Evolutionary conservation across 2,888 invertebrate species (phyloP).

Genomic region (Drosophila rubida): DNA sequence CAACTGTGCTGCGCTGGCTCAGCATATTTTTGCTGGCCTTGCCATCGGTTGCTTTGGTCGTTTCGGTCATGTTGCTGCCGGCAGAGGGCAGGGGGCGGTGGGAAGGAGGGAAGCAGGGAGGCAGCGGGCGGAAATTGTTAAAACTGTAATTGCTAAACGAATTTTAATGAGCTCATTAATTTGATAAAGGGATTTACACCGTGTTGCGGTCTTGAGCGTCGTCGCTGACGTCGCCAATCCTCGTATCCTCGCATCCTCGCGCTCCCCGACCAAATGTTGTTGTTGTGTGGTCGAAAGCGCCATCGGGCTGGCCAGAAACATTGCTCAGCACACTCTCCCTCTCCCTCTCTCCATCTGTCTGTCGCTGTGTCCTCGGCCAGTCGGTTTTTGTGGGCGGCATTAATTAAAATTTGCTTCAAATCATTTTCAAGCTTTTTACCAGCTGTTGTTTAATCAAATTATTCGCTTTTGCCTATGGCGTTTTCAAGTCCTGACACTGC

Average conservation of each 20-base stretch:
- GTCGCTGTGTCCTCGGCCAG: conserved; percentile 10
- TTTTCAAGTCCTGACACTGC: conserved; percentile 24
- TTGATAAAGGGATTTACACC: conserved; percentile 82
- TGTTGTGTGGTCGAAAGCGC: conserved; percentile 50
- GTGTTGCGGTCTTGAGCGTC: conserved; percentile 68
- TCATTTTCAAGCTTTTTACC: conserved; percentile 58
- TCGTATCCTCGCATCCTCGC: not conserved
- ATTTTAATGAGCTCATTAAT: conserved; percentile 83
- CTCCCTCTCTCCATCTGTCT: conserved; percentile 5
- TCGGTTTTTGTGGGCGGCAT: conserved; percentile 36
- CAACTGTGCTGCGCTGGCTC: conserved; percentile 42
- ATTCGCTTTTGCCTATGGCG: conserved; percentile 58
- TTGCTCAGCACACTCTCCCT: not conserved
- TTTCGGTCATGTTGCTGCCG: conserved; percentile 12
- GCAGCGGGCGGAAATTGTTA: conserved; percentile 73
- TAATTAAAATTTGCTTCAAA: conserved; percentile 79
- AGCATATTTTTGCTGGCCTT: conserved; percentile 57
- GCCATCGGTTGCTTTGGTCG: conserved; percentile 24
- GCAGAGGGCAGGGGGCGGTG: too few species aligned
- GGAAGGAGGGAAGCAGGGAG: too few species aligned
- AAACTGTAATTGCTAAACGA: conserved; percentile 83
- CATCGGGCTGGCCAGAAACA: conserved; percentile 23
- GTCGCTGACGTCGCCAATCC: conserved; percentile 40
- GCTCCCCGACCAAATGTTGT: conserved; percentile 57
- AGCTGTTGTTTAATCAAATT: conserved; percentile 70